Evolutionary conservation across 2,888 invertebrate species (phyloP), one percentile per base, ranked within the genome.

Genomic region (Acanthopleura granulata): DNA sequence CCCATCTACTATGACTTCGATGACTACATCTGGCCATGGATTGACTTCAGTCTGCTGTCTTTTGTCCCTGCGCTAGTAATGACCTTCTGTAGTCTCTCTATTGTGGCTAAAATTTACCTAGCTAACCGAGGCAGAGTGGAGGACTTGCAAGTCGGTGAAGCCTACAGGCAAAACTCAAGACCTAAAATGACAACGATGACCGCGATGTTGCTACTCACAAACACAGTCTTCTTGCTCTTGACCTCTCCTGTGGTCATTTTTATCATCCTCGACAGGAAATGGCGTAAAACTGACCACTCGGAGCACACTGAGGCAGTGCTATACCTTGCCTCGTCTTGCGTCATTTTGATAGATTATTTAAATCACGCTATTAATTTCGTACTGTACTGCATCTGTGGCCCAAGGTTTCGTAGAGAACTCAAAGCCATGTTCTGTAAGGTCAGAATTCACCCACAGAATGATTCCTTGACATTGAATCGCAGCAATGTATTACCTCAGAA

Each of bases 351-450:
- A 0, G 82, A 82, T 84, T 87, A 87, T 77, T 80, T 83, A 30
- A 85, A 85, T 74, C 84, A 85, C 74, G 81, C 86, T 29, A 61
- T 83, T 29, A 85, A 85, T 76, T 86, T 86, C 74, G 71, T 86
- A 1, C 72, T 85, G n/a, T 87, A 87, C 75, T 85, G 85, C 76
- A 74, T 85, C 14, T 84, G 85, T 61, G 87, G 86, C 0, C 80
- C 83, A 18, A 81, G 81, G 22, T 87, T 87, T 76, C 77, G 87
- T n/a, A 76, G 77, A 11, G 85, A 85, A 72, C 78, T 85, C 14
- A 74, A 78, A 71, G 73, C 74, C 29, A 74, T 85, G 61, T 81
- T 84, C 1, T 85, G 75, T 22, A 84, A 78, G 71, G 29, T 62
- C 49, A 51, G 71, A 69, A 49, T 62, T 74, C 57, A 57, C 18